These are phyloP conservation scores for Andrena flavipes DNA, from an alignment of 2,888 invertebrate genomes.

Conservation along the genomic window DNA sequence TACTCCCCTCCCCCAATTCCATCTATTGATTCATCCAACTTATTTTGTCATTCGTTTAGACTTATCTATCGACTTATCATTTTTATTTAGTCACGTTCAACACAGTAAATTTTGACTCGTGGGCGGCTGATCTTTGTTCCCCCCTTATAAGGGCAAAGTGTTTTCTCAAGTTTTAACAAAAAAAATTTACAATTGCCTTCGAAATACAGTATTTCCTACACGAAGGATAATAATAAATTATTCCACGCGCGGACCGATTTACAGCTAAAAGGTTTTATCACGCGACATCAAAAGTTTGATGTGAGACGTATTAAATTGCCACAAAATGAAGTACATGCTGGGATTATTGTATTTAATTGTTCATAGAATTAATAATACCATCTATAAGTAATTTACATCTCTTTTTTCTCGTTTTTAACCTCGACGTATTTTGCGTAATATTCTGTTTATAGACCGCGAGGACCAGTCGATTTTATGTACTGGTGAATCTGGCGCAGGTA, in stretches of 20 bases:
- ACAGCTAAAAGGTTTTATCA: no score
- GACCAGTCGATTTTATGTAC: slow-evolving; percentile 99
- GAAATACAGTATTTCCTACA: no score
- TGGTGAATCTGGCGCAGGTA: slow-evolving; percentile 99
- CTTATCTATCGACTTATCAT: background rate
- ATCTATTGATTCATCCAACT: background rate
- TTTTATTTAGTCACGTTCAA: background rate
- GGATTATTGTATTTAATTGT: no score
- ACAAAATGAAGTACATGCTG: no score
- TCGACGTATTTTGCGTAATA: background rate
- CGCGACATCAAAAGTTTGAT: no score
- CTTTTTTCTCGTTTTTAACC: background rate
- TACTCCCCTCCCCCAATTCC: background rate
- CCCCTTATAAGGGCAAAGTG: background rate
- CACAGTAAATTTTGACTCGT: background rate
- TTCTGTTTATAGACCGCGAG: slow-evolving; percentile 93
- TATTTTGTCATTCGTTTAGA: background rate
- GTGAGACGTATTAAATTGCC: no score
- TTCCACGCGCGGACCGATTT: no score
- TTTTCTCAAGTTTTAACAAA: no score
- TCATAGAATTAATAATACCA: no score
- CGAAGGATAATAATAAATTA: no score
- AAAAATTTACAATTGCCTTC: no score
- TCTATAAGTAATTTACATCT: background rate
- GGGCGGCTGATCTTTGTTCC: background rate